phyloP scores from a whole-genome alignment of 53 echinoderm and acorn worm genomes.

The Arbacia lixula region DNA sequence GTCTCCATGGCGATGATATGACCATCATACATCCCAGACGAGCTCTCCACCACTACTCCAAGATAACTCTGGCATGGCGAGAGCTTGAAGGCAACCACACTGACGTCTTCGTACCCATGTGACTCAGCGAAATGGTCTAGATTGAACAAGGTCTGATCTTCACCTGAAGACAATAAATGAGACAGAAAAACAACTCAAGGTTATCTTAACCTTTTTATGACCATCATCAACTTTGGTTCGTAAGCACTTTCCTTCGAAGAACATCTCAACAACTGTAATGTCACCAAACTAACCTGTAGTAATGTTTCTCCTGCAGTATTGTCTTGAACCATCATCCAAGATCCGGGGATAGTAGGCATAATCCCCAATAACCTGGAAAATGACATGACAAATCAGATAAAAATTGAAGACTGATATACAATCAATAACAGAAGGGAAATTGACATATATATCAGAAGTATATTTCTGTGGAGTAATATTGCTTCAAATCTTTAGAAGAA shows the following conservation, averaged over 20 bases:
- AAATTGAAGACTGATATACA: too few relatives aligned
- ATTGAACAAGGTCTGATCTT: slow-evolving; percentile 6
- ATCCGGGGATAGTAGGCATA: slow-evolving; percentile 19
- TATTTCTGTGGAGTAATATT: too few relatives aligned
- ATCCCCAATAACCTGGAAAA: slow-evolving; percentile 23
- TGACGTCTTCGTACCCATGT: background rate
- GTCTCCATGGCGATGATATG: slow-evolving; percentile 21
- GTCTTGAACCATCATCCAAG: slow-evolving; percentile 14
- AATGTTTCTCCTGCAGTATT: slow-evolving; percentile 28
- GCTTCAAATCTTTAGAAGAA: too few relatives aligned
- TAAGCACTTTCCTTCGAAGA: too few relatives aligned
- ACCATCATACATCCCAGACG: slow-evolving; percentile 15
- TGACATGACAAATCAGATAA: too few relatives aligned
- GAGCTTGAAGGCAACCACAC: slow-evolving; percentile 24
- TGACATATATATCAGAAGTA: too few relatives aligned
- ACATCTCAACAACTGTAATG: background rate
- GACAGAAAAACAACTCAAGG: background rate
- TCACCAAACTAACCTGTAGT: background rate
- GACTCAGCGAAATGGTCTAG: background rate
- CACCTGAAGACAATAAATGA: background rate
- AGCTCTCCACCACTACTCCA: slow-evolving; percentile 26
- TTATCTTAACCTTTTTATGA: too few relatives aligned
- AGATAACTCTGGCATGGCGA: slow-evolving; percentile 26
- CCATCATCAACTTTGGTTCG: too few relatives aligned
- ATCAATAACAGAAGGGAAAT: too few relatives aligned